Conservation (phyloP, 2,797 vertebrate species). For the Etheostoma nigrum region DNA sequence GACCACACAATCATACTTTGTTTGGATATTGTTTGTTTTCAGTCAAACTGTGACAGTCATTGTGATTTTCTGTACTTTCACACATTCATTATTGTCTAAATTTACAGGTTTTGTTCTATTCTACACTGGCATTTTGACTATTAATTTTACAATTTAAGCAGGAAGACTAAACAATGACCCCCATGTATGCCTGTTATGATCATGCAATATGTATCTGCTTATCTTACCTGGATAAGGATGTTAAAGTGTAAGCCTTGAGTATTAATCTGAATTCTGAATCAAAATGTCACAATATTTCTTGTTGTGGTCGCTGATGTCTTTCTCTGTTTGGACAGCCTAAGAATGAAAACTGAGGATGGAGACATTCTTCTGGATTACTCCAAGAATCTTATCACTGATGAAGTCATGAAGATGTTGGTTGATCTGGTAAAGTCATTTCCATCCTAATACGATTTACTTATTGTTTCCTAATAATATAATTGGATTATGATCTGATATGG, state of each 20-base stretch:
- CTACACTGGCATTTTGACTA: no score
- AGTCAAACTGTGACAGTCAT: neutral
- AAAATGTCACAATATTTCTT: neutral
- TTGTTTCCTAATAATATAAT: neutral
- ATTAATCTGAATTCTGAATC: no score
- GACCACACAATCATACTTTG: neutral
- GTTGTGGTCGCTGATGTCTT: neutral
- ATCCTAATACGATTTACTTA: neutral
- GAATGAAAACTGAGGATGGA: constrained; percentile 89
- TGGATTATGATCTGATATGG: neutral
- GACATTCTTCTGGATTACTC: constrained; percentile 96
- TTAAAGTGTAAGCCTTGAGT: no score
- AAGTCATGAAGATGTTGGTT: constrained; percentile 92
- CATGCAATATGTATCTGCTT: no score
- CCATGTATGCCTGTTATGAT: no score
- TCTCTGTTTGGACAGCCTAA: constrained; percentile 83
- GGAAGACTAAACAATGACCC: no score
- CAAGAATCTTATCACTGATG: constrained; percentile 94
- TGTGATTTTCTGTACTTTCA: no score
- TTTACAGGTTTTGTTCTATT: no score
- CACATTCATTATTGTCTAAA: no score
- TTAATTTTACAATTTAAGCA: no score
- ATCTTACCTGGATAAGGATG: no score
- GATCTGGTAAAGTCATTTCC: constrained; percentile 87
- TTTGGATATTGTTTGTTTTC: neutral